Conservation (phyloP, 2,113 vertebrate genomes). For the Otolemur garnettii region DNA sequence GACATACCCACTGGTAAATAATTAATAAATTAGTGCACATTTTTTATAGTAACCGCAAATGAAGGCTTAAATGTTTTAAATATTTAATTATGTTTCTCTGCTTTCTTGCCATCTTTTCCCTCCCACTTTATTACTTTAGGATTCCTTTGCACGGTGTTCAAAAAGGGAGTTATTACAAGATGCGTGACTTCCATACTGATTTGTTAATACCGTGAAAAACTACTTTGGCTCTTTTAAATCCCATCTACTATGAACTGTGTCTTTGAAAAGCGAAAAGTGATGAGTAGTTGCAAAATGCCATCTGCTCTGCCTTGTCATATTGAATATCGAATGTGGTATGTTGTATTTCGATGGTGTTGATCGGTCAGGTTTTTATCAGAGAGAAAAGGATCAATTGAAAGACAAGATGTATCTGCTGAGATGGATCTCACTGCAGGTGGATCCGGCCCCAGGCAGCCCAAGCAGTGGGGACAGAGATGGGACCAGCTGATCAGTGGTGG, state of each 20-base stretch:
- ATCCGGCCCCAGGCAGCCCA: neutral
- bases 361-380: neutral
- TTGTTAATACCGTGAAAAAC: constrained; percentile 1
- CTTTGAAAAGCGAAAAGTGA: constrained; percentile 16
- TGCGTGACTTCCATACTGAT: neutral
- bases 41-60: constrained; percentile 20
- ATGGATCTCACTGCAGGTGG: neutral
- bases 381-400: neutral
- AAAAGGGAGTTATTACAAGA: neutral
- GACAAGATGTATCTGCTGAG: neutral
- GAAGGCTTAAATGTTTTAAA: constrained; percentile 5
- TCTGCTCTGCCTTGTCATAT: neutral
- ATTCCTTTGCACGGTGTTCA: neutral
- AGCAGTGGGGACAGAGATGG: neutral
- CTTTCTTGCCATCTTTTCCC: neutral
- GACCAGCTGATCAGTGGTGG: neutral
- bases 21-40: neutral
- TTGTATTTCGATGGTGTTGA: neutral
- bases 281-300: neutral
- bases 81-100: constrained; percentile 6
- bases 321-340: neutral
- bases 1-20: neutral
- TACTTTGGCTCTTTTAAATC: constrained; percentile 19
- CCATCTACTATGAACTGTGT: constrained; percentile 1
- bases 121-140: neutral